phyloP scores from a whole-genome alignment of 2,797 vertebrate genomes.

The Acridotheres tristis region DNA sequence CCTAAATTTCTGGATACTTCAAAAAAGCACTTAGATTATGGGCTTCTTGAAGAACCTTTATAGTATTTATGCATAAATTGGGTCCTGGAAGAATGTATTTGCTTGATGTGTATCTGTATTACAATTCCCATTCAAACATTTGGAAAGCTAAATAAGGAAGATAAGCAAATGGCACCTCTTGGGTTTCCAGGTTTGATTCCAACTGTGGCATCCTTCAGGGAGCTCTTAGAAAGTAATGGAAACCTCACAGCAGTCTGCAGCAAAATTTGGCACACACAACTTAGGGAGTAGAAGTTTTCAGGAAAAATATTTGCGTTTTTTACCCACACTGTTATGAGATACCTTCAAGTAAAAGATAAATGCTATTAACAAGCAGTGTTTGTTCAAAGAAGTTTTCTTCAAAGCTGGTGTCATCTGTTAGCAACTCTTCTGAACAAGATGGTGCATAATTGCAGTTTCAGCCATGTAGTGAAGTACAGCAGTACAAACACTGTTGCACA shows the following conservation, averaged over 20 bases:
- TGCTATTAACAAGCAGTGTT: background rate
- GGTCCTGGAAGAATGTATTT: background rate
- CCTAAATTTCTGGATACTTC: background rate
- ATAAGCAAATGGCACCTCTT: background rate
- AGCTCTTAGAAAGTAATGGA: background rate
- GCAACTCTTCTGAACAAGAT: background rate
- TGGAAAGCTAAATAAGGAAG: background rate
- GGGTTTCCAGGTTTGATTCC: background rate
- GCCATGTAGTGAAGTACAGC: accelerated
- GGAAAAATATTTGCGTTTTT: background rate
- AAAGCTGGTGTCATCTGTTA: background rate
- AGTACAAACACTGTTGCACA: background rate
- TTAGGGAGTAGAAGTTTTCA: background rate
- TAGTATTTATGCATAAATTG: background rate
- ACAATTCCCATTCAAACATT: background rate
- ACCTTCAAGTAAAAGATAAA: background rate
- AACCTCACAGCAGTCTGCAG: background rate
- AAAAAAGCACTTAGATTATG: background rate
- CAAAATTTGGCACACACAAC: background rate
- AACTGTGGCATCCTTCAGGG: background rate
- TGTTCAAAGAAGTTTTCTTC: background rate
- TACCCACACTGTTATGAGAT: background rate
- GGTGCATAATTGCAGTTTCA: background rate
- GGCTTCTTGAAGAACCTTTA: background rate
- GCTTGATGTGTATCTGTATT: background rate